phyloP scores from a whole-genome alignment of 2,113 vertebrate species.

The Microcebus lehilahytsara region DNA sequence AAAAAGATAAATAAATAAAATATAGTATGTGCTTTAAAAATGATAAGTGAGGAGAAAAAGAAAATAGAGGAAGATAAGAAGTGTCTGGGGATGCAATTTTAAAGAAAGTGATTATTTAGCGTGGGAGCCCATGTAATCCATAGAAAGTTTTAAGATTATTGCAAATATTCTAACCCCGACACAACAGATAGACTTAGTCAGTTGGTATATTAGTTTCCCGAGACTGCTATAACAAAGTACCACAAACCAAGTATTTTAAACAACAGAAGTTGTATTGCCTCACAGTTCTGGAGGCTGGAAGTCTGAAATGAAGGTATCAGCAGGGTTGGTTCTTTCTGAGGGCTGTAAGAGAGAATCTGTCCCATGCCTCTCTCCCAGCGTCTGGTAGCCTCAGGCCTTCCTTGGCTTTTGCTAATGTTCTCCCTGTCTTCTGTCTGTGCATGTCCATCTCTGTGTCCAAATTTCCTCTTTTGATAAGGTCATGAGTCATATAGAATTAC shows the following conservation, averaged over 20 bases:
- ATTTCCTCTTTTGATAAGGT: background rate
- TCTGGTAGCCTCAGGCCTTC: background rate
- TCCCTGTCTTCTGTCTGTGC: background rate
- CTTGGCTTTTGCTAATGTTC: rapidly evolving
- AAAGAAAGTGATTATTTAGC: background rate
- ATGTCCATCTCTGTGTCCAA: background rate
- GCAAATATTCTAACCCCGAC: background rate
- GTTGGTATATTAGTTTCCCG: background rate
- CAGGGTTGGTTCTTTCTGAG: background rate
- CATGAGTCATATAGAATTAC: background rate
- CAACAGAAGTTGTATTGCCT: background rate
- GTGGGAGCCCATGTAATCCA: background rate
- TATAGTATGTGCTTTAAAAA: background rate
- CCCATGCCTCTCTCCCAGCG: background rate
- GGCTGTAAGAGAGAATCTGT: background rate
- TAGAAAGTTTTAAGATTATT: background rate
- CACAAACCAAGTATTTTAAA: background rate
- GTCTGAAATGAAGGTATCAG: background rate
- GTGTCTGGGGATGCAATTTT: background rate
- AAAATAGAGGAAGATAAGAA: background rate
- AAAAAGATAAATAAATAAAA: background rate
- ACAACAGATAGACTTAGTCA: background rate
- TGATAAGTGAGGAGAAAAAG: background rate
- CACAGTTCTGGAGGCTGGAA: background rate
- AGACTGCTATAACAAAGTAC: background rate